Evolutionary conservation across 2,113 vertebrate species (phyloP).

Genomic region (Microcebus jonahi): DNA sequence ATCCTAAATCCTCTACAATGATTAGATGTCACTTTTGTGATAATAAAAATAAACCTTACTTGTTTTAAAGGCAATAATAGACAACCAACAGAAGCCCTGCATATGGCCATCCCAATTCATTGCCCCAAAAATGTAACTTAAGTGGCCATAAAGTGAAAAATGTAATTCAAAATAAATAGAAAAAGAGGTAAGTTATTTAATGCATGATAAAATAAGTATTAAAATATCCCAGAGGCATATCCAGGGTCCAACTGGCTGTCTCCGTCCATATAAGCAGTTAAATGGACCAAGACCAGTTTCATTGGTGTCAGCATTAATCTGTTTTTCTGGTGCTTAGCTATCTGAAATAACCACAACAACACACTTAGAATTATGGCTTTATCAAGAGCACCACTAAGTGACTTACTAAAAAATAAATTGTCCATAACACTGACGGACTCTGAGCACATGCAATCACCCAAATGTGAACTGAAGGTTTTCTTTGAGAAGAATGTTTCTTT

Average conservation of each 20-base stretch:
- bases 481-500: background rate
- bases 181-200: background rate
- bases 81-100: background rate
- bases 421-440: background rate
- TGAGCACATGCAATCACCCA: background rate
- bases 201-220: background rate
- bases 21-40: background rate
- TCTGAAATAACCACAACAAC: background rate
- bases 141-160: background rate
- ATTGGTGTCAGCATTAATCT: background rate
- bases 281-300: background rate
- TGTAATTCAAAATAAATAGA: background rate
- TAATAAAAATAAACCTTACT: background rate
- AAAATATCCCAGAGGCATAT: background rate
- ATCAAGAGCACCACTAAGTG: background rate
- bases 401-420: constrained; percentile 53
- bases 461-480: background rate
- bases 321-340: background rate
- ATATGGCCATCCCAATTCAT: background rate
- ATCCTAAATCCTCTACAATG: background rate
- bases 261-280: background rate
- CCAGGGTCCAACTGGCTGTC: background rate
- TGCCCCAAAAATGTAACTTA: background rate
- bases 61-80: constrained; percentile 9
- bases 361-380: background rate